A percentile compares a stretch with the other conserved stretches of the same genome.
Conservation (phyloP, 2,113 vertebrate genomes). For the Macquaria australasica region DNA sequence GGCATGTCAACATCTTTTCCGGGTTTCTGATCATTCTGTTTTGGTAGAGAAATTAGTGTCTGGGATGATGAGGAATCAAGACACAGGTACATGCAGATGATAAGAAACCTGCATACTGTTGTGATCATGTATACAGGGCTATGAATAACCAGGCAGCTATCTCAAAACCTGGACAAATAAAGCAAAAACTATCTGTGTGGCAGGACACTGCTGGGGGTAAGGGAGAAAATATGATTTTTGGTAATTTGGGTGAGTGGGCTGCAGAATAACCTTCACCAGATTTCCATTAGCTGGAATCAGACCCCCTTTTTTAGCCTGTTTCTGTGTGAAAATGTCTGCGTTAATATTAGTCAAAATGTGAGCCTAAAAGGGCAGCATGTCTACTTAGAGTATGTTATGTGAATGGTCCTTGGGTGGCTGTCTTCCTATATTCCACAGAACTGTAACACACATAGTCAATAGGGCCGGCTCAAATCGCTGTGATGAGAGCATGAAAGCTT, state of each 20-base stretch:
- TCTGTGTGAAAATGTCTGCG: conserved; percentile 1
- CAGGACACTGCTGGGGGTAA: neutral
- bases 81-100: neutral
- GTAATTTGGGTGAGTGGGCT: neutral
- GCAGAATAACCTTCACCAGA: neutral
- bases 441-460: conserved; percentile 26
- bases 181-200: neutral
- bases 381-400: conserved; percentile 5
- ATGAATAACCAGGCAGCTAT: neutral
- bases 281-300: conserved; percentile 15
- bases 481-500: conserved; percentile 40
- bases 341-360: conserved; percentile 12
- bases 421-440: neutral
- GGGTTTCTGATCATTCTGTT: neutral
- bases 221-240: neutral
- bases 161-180: neutral
- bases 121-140: neutral
- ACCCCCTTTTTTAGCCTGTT: conserved; percentile 2
- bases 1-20: neutral
- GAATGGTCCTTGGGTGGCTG: conserved; percentile 13
- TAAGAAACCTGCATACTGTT: neutral
- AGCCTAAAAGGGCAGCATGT: conserved; percentile 17
- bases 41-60: neutral
- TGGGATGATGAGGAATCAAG: neutral
- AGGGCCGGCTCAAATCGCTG: conserved; percentile 10